Base-by-base conservation (phyloP, 2,888 invertebrate species). In the Hypolimnas misippus region DNA sequence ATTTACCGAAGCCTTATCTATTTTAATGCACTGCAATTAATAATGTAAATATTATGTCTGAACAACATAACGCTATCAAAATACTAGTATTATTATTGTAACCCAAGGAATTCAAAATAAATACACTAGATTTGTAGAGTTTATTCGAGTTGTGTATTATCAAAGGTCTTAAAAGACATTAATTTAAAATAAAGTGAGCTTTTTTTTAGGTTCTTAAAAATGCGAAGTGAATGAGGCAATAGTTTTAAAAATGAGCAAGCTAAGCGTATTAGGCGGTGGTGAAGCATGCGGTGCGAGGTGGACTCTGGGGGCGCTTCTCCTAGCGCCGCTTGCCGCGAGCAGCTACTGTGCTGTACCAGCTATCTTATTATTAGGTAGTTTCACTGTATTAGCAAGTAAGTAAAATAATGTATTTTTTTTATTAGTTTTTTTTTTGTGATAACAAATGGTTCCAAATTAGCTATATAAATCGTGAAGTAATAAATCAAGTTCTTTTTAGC, bases 311-410 rank as follows among this genome's bases (percentile, higher is more conserved):
- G 89, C 93, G 4, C 81, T 94, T 10, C 86, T 94, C 62, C 81
- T 94, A 62, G 92, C 93, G 0, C 94, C 93, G 1, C 85, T 94
- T 35, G 93, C 93, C 1, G 94, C 94, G 57, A 93, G 93, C 80
- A 94, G 94, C 70, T 93, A 93, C 70, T 93, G 93, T 67, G 92
- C 93, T 0, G 87, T 94, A 0, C 88, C 89, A 0, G 93, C 94
- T 38, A 86, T 93, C 0, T 77, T 94, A 67, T 81, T 93, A 19
- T 81, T 94, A 6, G 92, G 93, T 4, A 83, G 83, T 12, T 84
- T 93, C 59, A 85, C 92, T 3, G 86, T 93, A 16, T 82, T 93
- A 56, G 93, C 93, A 72, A 93, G 94, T 94, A 73, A 79, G 85
- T 75, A 16, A 35, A 10, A 59, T 8, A 17, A 10, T n/a, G 33